Evolutionary conservation across 2,113 vertebrate species (phyloP), one percentile per base, ranked within the genome.

Genomic region (Myrmophylax atrothorax): DNA sequence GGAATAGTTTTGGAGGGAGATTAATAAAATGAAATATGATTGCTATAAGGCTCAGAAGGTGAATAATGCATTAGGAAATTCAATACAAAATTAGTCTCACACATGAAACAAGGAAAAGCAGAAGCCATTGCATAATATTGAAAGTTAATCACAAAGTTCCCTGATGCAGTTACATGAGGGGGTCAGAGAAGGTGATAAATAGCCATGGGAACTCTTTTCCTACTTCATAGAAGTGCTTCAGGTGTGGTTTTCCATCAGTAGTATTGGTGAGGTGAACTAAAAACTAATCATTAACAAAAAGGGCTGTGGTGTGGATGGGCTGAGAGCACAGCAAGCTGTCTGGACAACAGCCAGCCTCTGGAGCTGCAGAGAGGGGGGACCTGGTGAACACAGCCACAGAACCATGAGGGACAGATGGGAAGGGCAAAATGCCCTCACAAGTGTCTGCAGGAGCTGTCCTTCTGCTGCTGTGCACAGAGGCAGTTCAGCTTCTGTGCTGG

Each of bases 351-450:
- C 17, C 59, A 70, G 35, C 12, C 12, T 58, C n/a, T 3, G 8
- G 23, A 68, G 29, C 74, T 78, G 42, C 66, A 56, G 55, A 40
- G 31, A 3, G 3, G 15, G 38, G 6, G 35, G 63, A 37, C 15
- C 35, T 47, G 37, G 16, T 7, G 31, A 55, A 25, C 18, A 77
- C 2, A 18, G 20, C 18, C 37, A 15, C 2, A 1, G 3, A 20
- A 11, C 37, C 37, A 29, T 0, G 3, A 56, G 14, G 31, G 33
- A 59, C 15, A 60, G 15, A 25, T 0, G 0, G 26, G n/a, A 47
- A 75, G n/a, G 22, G 11, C 14, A 53, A 53, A 70, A 50, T 3
- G 1, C 9, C 24, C n/a, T 49, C 24, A 3, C 12, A 24, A 4
- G 10, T 10, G 1, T 49, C 31, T 49, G 49, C 25, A 23, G 29